A percentile compares a stretch with the other conserved stretches of the same genome.
Conservation (phyloP, 1,140 invertebrate species). For the Pinna nobilis region DNA sequence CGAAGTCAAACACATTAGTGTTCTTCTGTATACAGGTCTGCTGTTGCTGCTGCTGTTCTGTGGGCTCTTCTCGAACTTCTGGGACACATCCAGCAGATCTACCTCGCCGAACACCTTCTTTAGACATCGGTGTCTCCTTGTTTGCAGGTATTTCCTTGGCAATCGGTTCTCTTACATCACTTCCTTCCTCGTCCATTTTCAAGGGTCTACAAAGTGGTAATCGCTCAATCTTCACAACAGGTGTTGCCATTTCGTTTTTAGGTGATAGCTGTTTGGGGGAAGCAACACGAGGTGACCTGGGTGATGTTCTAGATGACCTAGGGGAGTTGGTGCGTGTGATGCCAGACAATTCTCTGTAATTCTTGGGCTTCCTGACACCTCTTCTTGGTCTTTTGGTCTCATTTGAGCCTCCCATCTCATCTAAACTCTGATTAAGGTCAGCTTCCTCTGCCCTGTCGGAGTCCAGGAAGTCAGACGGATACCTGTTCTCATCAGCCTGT, state of each 20-base stretch:
- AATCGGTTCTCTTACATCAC: neutral
- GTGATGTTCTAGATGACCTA: conserved; percentile 52
- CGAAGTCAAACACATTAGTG: conserved; percentile 56
- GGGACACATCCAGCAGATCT: neutral
- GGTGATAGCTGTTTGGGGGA: conserved; percentile 51
- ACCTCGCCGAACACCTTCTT: conserved; percentile 4
- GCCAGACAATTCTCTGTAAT: conserved; percentile 62
- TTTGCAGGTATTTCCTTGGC: neutral
- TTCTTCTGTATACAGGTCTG: too few species aligned
- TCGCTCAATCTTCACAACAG: conserved; percentile 64
- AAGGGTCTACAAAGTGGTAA: conserved; percentile 33
- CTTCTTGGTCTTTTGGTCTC: conserved; percentile 25
- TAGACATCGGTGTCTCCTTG: neutral
- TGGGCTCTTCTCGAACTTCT: neutral
- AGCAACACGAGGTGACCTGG: conserved; percentile 57
- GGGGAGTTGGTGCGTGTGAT: conserved; percentile 50
- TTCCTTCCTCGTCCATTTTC: conserved; percentile 27
- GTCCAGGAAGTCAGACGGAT: conserved; percentile 15
- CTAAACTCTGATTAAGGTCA: neutral
- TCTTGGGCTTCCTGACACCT: conserved; percentile 45
- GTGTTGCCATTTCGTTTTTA: conserved; percentile 44
- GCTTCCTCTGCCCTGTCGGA: conserved; percentile 21
- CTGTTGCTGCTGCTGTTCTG: neutral
- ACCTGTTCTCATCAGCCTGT: conserved; percentile 10
- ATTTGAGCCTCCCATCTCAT: conserved; percentile 2